Evolutionary conservation across 2,113 vertebrate species (phyloP), one percentile per base, ranked within the genome.

Genomic region (Ia io): DNA sequence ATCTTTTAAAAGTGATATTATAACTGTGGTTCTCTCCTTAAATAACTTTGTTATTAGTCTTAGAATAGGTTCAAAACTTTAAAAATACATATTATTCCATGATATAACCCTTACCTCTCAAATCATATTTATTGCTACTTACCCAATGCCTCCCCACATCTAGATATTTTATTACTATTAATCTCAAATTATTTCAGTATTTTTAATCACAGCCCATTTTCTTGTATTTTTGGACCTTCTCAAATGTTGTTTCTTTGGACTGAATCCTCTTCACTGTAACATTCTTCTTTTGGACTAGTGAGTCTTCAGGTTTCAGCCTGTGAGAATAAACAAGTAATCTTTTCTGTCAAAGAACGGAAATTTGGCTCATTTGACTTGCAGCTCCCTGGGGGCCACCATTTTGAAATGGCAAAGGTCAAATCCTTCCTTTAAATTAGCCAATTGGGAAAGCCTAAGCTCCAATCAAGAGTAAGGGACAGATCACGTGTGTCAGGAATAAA

Each of bases 101-200:
- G 20, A 86, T 3, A 35, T 8, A 16, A 9, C 4, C 23, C 28
- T 40, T 44, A 18, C 9, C 10, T 53, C 10, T 90, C 47, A 47
- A 40, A 40, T 37, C 7, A 0, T 44, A 30, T 35, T 82, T 79
- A 17, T 53, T 85, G 23, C 6, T 10, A n/a, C 35, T 63, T 40
- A 12, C 8, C 9, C 5, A 74, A 1, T 13, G 22, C 5, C 1
- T 78, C 37, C 10, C 8, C 14, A 35, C 1, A n/a, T 20, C 25
- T 32, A 17, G 7, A 59, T 30, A 23, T 44, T 51, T 16, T 25
- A 35, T 18, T 82, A 14, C 7, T 9, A 30, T 84, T 23, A 40
- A 59, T 71, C 22, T 53, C 17, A 20, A 7, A 69, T 40, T 37
- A 49, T 40, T 53, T 63, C 37, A 88, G 13, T 16, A 40, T n/a